Conservation (phyloP, 2,113 vertebrate genomes). For the Merops nubicus region DNA sequence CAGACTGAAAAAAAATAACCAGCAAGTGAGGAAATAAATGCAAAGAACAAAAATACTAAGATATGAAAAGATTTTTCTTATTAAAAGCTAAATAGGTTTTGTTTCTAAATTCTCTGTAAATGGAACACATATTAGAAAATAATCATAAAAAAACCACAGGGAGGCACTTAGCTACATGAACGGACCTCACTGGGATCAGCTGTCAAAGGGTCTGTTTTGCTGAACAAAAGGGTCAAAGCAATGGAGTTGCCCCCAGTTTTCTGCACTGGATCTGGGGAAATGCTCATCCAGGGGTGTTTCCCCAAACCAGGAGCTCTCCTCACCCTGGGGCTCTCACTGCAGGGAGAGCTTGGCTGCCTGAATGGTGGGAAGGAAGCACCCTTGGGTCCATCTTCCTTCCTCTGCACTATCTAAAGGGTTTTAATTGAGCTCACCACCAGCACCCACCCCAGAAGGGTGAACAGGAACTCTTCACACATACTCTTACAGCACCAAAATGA, state of each 20-base stretch:
- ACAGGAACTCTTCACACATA: neutral
- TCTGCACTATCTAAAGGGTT: accelerated
- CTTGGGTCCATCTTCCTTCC: neutral
- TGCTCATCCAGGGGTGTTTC: neutral
- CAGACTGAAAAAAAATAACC: constrained; percentile 25
- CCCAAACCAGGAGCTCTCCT: neutral
- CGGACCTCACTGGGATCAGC: accelerated
- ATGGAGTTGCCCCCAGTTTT: neutral
- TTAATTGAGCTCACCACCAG: accelerated
- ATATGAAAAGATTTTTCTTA: neutral
- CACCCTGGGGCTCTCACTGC: too few species aligned
- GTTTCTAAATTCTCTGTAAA: constrained; percentile 1
- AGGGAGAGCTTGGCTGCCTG: accelerated
- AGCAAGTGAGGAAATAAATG: constrained; percentile 2
- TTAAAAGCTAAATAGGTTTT: neutral
- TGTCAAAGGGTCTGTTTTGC: too few species aligned
- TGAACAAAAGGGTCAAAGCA: neutral
- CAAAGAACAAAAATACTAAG: constrained; percentile 25
- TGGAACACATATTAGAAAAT: neutral
- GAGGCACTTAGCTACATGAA: neutral
- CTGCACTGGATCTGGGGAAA: neutral
- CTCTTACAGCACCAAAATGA: neutral
- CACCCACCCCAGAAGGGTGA: neutral
- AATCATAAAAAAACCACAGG: neutral
- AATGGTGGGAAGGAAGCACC: accelerated